phyloP scores from a whole-genome alignment of 2,113 vertebrate genomes.

The Laticauda colubrina region DNA sequence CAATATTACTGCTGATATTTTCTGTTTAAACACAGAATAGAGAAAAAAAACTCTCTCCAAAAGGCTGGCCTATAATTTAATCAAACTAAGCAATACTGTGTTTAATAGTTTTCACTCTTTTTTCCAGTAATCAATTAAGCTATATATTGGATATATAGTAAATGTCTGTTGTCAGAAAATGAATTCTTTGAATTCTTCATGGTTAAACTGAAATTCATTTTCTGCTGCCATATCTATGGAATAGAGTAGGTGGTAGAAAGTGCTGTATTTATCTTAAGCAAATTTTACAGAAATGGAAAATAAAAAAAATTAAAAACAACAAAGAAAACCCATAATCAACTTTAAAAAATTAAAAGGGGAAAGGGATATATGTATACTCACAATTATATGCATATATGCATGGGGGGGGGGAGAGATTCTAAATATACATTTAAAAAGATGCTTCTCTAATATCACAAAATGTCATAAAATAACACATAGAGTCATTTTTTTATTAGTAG shows the following conservation, averaged over 20 bases:
- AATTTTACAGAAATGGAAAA: background rate
- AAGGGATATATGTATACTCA: background rate
- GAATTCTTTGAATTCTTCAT: background rate
- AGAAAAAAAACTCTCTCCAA: background rate
- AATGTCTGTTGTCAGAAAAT: background rate
- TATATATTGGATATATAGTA: background rate
- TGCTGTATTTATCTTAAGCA: background rate
- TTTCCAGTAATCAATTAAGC: background rate
- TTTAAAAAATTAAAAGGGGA: background rate
- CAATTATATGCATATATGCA: background rate
- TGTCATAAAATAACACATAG: background rate
- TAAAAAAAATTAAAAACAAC: background rate
- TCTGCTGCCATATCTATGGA: background rate
- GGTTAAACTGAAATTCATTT: background rate
- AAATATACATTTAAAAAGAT: background rate
- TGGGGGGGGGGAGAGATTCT: background rate
- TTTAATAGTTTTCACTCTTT: background rate
- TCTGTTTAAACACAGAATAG: background rate
- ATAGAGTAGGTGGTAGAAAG: background rate
- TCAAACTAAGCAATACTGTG: background rate
- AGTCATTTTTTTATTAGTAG: background rate
- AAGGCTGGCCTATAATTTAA: background rate
- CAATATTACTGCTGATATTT: background rate
- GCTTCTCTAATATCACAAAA: background rate
- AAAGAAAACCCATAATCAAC: background rate